A percentile compares a stretch with the other conserved stretches of the same genome.
Evolutionary conservation across 1,140 invertebrate species (phyloP).

Genomic region (Eurosta solidaginis): DNA sequence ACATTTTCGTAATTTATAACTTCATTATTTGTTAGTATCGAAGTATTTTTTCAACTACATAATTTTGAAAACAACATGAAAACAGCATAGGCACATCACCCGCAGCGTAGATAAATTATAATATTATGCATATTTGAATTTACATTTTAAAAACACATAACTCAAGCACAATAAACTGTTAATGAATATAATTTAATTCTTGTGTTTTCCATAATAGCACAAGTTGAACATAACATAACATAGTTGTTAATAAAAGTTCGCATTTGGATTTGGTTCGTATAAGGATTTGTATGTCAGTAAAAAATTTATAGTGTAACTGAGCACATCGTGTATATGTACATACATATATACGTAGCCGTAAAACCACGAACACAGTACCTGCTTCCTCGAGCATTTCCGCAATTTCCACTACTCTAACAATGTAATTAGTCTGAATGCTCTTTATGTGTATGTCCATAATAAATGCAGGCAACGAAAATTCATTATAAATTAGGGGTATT

Average conservation of each 20-base stretch:
- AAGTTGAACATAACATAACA: too few species aligned
- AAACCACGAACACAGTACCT: not conserved
- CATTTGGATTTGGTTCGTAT: too few species aligned
- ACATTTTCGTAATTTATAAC: not conserved
- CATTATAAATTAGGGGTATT: too few species aligned
- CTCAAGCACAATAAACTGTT: not conserved
- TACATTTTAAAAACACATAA: not conserved
- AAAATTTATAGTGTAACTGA: too few species aligned
- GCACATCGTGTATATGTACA: too few species aligned
- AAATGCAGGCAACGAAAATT: not conserved
- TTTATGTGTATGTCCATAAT: not conserved
- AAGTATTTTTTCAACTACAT: not conserved
- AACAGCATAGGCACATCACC: not conserved
- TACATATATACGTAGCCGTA: not conserved
- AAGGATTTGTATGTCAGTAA: too few species aligned
- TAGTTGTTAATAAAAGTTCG: too few species aligned
- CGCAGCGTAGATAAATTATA: not conserved
- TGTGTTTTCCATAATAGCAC: not conserved
- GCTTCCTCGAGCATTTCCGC: conserved; percentile 24
- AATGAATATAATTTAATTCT: not conserved
- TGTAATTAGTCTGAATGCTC: conserved; percentile 4
- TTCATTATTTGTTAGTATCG: not conserved
- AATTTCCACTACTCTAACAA: conserved; percentile 2
- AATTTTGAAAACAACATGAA: not conserved
- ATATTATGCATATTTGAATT: not conserved